Conservation (phyloP, 2,888 invertebrate species). For the Pammene aurita region DNA sequence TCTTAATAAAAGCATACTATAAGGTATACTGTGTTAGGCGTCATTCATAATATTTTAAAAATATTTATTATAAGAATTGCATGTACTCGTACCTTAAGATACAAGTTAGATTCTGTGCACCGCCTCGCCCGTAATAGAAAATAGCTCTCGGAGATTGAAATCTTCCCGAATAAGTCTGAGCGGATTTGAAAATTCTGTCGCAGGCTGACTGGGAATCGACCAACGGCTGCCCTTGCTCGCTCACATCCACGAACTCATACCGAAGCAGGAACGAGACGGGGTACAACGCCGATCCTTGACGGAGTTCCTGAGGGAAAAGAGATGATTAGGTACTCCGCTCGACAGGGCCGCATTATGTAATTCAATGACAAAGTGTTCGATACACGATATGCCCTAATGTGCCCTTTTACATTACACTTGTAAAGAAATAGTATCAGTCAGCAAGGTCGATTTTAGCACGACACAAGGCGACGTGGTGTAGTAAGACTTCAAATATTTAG, state of each 20-base stretch:
- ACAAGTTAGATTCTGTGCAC: slow-evolving; percentile 89
- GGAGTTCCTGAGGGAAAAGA: slow-evolving; percentile 79
- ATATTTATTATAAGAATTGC: slow-evolving; percentile 9
- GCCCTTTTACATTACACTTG: slow-evolving; percentile 22
- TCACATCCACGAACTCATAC: slow-evolving; percentile 92
- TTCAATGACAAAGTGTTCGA: slow-evolving; percentile 39
- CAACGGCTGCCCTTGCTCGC: slow-evolving; percentile 85
- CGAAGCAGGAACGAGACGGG: slow-evolving; percentile 90
- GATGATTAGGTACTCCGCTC: slow-evolving; percentile 40
- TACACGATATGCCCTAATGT: slow-evolving; percentile 39
- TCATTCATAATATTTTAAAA: background rate
- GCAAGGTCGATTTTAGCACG: slow-evolving; percentile 55
- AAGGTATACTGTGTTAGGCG: background rate
- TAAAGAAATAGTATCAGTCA: slow-evolving; percentile 40
- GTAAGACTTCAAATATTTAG: slow-evolving; percentile 80
- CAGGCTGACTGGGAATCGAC: slow-evolving; percentile 84
- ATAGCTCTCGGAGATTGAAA: slow-evolving; percentile 91
- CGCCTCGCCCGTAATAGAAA: slow-evolving; percentile 92
- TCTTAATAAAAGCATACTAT: no score
- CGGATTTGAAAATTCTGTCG: slow-evolving; percentile 84
- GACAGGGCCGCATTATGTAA: slow-evolving; percentile 33
- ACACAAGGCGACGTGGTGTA: slow-evolving; percentile 56
- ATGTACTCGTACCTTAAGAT: slow-evolving; percentile 85
- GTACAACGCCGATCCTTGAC: slow-evolving; percentile 90
- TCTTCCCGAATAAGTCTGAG: slow-evolving; percentile 82